A percentile compares a stretch with the other conserved stretches of the same genome.
These are phyloP conservation scores for Lepus timidus DNA, from an alignment of 2,113 vertebrate species.

Conservation along the genomic window DNA sequence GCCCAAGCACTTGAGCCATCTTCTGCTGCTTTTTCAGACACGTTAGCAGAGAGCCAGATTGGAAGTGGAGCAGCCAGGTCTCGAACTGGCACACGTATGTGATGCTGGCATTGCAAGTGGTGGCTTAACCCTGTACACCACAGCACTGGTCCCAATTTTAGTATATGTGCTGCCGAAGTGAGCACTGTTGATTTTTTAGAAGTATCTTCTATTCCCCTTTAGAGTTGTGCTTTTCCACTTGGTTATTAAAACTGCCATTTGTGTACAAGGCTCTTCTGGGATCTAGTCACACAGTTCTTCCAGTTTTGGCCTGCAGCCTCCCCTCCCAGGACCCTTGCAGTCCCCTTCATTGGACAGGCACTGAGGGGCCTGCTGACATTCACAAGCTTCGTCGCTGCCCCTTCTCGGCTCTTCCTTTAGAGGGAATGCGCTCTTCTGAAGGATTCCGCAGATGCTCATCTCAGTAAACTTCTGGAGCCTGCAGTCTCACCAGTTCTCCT, in stretches of 20 bases:
- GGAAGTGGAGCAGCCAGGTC: no score
- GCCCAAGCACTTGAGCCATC: no score
- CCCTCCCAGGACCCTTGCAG: not conserved
- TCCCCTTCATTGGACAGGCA: not conserved
- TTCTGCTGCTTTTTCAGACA: no score
- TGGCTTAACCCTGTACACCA: no score
- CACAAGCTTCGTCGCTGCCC: not conserved
- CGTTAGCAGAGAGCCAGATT: no score
- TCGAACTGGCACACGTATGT: no score
- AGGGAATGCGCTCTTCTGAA: not conserved
- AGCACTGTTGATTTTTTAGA: not conserved
- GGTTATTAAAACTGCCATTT: not conserved
- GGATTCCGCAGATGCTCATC: not conserved
- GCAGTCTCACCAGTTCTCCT: not conserved
- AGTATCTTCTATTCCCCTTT: not conserved
- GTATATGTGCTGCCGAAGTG: no score
- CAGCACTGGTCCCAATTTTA: no score
- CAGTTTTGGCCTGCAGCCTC: not conserved
- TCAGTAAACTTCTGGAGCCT: not conserved
- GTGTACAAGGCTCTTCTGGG: not conserved
- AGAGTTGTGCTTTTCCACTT: conserved; percentile 21
- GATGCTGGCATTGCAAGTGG: no score
- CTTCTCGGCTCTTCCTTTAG: not conserved
- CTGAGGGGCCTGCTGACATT: not conserved
- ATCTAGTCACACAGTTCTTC: not conserved